Percentiles rank a stretch among this genome's conserved stretches.
Conservation (phyloP, 1,140 invertebrate genomes). For the Aphidius gifuensis region DNA sequence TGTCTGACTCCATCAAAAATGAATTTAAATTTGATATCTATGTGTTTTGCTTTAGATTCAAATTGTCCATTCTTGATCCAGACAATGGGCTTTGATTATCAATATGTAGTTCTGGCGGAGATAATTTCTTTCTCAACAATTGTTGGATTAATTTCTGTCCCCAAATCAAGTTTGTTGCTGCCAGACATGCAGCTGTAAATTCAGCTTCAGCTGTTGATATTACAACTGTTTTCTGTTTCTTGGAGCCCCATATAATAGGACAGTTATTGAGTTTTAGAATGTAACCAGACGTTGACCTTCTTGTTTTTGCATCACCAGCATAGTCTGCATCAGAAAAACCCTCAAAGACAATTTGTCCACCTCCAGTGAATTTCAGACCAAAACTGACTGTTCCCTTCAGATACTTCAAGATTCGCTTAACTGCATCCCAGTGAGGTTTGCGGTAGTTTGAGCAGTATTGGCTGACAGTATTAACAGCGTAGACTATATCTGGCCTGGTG, state of each 20-base stretch:
- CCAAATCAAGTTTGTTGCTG: slow-evolving; percentile 42
- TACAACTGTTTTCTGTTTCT: slow-evolving; percentile 19
- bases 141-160: slow-evolving; percentile 28
- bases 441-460: slow-evolving; percentile 28
- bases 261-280: background rate
- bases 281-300: slow-evolving; percentile 18
- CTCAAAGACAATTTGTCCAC: background rate
- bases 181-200: slow-evolving; percentile 45
- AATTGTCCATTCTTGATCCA: slow-evolving; percentile 40
- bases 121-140: slow-evolving; percentile 26
- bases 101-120: background rate
- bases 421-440: slow-evolving; percentile 34
- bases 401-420: slow-evolving; percentile 39
- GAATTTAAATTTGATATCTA: slow-evolving; percentile 40
- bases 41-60: slow-evolving; percentile 37
- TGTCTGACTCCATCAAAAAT: slow-evolving; percentile 32
- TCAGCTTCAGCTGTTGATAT: slow-evolving; percentile 48
- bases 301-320: slow-evolving; percentile 20
- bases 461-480: slow-evolving; percentile 30
- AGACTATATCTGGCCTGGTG: slow-evolving; percentile 42
- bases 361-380: slow-evolving; percentile 24
- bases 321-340: slow-evolving; percentile 31
- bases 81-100: slow-evolving; percentile 42
- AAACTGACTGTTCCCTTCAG: slow-evolving; percentile 36
- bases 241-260: slow-evolving; percentile 15